Evolutionary conservation across 2,113 vertebrate species (phyloP), one percentile per base, ranked within the genome.

Genomic region (Muntiacus reevesi): DNA sequence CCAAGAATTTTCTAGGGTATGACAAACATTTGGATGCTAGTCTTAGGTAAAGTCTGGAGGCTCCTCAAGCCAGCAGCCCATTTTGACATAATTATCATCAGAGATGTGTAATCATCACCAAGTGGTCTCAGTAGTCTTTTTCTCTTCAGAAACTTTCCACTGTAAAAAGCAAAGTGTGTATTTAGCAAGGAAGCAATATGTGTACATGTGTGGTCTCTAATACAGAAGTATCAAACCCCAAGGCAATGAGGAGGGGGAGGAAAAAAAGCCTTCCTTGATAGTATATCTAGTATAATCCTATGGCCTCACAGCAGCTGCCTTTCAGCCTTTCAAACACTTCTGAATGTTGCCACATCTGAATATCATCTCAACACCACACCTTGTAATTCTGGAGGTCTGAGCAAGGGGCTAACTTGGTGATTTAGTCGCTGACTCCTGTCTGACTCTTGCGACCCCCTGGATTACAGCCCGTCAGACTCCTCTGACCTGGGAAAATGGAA

Each of bases 91-190:
- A 76, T 30, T 13, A 57, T 52, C 67, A 15, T 19, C 43, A 71
- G 28, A 7, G 14, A 7, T 92, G 8, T 40, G 28, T 76, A 36
- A 47, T 82, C 40, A 78, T 83, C 40, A 67, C 4, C 15, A n/a
- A 60, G 33, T 88, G 30, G 25, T 83, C 19, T 67, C 60, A 54
- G 30, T 11, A 13, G 33, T 76, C 5, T 16, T 15, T 6, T 79
- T 27, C 19, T 78, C 55, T 79, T 97, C 64, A 60, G 50, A n/a
- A 12, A 45, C 23, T 79, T 93, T 54, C 52, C 40, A 87, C 16
- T 54, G 12, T 36, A n/a, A 71, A 67, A 82, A 28, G 23, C 43
- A 64, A 88, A n/a, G 16, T 17, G 13, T 28, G 19, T 64, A 6
- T 43, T 87, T 59, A 14, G 23, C 3, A 47, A 85, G 7, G 25